A percentile compares a stretch with the other conserved stretches of the same genome.
Evolutionary conservation across 2,113 vertebrate species (phyloP).

Genomic region (Melanerpes formicivorus): DNA sequence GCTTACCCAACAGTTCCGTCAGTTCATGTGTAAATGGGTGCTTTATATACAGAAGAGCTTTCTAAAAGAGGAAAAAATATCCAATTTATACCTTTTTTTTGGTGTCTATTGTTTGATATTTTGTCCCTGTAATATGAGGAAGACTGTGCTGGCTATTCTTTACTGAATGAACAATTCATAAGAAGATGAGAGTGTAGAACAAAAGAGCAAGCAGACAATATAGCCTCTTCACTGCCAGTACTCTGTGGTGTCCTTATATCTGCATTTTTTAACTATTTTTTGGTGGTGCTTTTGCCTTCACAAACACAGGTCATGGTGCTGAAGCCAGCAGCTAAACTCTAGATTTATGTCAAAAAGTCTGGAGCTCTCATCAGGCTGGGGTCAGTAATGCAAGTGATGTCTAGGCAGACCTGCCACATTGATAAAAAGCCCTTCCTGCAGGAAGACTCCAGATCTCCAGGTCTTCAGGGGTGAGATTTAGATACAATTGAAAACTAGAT

Average conservation of each 20-base stretch:
- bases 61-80: neutral
- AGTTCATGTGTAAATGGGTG: neutral
- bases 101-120: neutral
- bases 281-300: neutral
- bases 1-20: neutral
- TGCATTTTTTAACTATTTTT: neutral
- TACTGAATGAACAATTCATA: neutral
- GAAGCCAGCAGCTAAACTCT: neutral
- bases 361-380: neutral
- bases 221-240: neutral
- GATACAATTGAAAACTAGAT: constrained; percentile 25
- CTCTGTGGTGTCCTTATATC: neutral
- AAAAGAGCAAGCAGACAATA: neutral
- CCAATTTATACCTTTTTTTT: neutral
- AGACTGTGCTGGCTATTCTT: neutral
- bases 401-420: neutral
- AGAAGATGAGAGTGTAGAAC: neutral
- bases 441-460: neutral
- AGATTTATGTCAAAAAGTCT: neutral
- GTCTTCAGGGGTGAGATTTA: neutral
- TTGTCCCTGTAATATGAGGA: neutral
- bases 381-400: neutral
- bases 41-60: neutral
- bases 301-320: neutral
- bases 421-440: neutral